Evolutionary conservation across 1,140 invertebrate species (phyloP).

Genomic region (Drosophila mojavensis): DNA sequence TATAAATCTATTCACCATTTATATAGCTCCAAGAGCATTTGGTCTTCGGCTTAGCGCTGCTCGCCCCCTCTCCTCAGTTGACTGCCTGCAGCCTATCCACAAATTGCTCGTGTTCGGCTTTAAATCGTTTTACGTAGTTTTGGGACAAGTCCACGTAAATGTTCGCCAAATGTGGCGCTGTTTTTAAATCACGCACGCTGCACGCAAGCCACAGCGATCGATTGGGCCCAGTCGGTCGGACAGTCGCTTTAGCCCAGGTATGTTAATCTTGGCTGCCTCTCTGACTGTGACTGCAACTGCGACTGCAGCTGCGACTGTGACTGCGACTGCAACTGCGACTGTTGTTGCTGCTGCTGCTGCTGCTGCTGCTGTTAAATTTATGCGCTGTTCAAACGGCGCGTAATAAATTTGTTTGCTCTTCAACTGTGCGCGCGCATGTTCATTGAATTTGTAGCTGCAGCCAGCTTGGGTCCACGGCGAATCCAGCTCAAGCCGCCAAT

Average conservation of each 20-base stretch:
- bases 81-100: slow-evolving; percentile 58
- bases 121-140: slow-evolving; percentile 81
- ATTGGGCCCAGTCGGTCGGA: slow-evolving; percentile 46
- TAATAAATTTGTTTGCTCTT: slow-evolving; percentile 83
- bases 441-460: slow-evolving; percentile 70
- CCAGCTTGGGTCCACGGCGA: slow-evolving; percentile 24
- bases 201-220: slow-evolving; percentile 60
- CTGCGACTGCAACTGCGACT: slow-evolving; percentile 13
- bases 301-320: slow-evolving; percentile 43
- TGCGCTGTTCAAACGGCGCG: slow-evolving; percentile 82
- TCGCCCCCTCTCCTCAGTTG: neutral
- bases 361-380: slow-evolving; percentile 62
- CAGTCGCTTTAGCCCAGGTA: slow-evolving; percentile 55
- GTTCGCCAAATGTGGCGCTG: slow-evolving; percentile 80
- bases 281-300: neutral
- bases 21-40: neutral
- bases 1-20: no score
- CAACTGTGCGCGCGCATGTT: slow-evolving; percentile 79
- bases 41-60: neutral
- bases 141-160: slow-evolving; percentile 76
- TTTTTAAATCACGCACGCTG: slow-evolving; percentile 79
- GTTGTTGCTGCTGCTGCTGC: neutral
- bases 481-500: slow-evolving; percentile 23
- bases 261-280: slow-evolving; percentile 69
- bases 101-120: slow-evolving; percentile 80